Conservation (phyloP, 2,888 invertebrate species). For the Galerucella nymphaeae region DNA sequence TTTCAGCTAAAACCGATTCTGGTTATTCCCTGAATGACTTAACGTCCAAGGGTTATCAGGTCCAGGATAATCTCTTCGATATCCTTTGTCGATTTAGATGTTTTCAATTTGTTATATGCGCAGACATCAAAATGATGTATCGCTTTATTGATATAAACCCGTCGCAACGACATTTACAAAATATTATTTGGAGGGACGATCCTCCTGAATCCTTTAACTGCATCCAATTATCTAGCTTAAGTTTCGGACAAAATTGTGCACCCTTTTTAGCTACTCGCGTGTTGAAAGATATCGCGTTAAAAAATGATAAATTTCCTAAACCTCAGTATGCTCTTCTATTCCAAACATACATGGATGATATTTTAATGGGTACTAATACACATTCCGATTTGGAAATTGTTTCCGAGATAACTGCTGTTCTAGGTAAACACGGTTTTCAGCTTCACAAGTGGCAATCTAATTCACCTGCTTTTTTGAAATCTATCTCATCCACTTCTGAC, state of each 20-base stretch:
- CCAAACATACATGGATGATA: not conserved
- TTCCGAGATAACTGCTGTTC: not conserved
- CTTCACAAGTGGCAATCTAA: not conserved
- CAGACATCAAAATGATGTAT: not conserved
- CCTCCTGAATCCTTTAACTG: not conserved
- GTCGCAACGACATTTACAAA: slow-evolving; percentile 5
- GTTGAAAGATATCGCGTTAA: not conserved
- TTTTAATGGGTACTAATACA: not conserved
- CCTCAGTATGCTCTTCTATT: not conserved
- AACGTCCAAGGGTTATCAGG: not conserved
- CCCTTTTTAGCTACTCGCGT: not conserved
- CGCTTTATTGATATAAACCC: slow-evolving; percentile 1
- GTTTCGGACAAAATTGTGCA: not conserved
- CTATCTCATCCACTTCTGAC: no score
- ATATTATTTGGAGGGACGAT: slow-evolving; percentile 1
- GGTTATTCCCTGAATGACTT: not conserved
- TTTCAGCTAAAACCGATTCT: not conserved
- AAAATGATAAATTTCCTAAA: slow-evolving; percentile 1
- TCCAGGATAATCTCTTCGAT: not conserved
- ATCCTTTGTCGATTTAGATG: no score
- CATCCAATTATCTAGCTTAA: not conserved
- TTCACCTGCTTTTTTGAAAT: no score
- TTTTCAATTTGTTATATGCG: no score
- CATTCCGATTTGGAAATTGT: not conserved
- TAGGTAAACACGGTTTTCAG: not conserved